Evolutionary conservation across 2,113 vertebrate genomes (phyloP), one percentile per base, ranked within the genome.

Genomic region (Connochaetes taurinus): DNA sequence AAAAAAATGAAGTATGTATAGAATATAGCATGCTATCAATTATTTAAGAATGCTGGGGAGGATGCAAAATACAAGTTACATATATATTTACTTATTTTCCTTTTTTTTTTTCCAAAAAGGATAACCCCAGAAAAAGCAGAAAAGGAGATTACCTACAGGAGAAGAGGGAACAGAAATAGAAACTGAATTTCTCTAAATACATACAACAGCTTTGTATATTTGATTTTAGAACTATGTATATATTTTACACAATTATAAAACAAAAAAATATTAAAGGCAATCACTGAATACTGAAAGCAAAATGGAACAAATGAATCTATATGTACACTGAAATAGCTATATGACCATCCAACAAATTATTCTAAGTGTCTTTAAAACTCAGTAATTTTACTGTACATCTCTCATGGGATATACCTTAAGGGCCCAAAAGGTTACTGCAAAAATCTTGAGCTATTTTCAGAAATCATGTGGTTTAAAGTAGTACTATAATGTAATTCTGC

Each of bases 371-470:
- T 94, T 92, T 50, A 91, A 95, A 95, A 81, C 19, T 89, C 15
- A 64, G 71, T 81, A 40, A 92, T 64, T 96, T 92, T 71, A 84
- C 36, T 93, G 17, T 8, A 92, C 17, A 52, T 89, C 23, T 97
- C 47, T 76, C 86, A 33, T 40, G n/a, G 27, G 50, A 94, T 67
- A 82, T n/a, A 87, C 2, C 23, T 64, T 83, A 53, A 93, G 52
- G 21, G 31, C 64, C 13, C 19, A 33, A 45, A 94, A 83, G 80
- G 58, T 57, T 45, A 92, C 2, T 57, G 31, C n/a, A 83, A 87
- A 95, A 90, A 93, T 55, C 7, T 90, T 58, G 62, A 80, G 87
- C n/a, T 96, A 94, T 47, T 90, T 96, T 97, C 40, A 81, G 81
- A 80, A 88, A 64, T 91, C 33, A 50, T 40, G 53, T 47, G 60